Evolutionary conservation across 1,140 invertebrate species (phyloP).

Genomic region (Tenebrio molitor): DNA sequence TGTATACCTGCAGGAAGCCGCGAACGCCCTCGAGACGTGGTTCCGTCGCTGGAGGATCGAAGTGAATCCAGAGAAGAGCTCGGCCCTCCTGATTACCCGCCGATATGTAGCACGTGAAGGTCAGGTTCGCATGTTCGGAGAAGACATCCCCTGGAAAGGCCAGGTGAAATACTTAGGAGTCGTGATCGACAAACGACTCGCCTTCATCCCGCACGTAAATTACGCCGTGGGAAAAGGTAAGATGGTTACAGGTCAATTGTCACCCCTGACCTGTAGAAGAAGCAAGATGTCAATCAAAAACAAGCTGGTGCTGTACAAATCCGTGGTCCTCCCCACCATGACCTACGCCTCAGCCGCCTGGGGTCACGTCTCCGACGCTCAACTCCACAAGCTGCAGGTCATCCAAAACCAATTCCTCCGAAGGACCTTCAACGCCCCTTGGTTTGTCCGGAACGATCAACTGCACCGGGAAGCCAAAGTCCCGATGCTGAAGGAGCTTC

Average conservation of each 20-base stretch:
- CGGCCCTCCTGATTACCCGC: conserved; percentile 14
- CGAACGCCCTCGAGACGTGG: conserved; percentile 18
- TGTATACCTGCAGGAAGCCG: conserved; percentile 7
- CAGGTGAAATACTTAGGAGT: conserved; percentile 48
- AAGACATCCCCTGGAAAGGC: conserved; percentile 14
- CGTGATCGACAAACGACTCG: conserved; percentile 45
- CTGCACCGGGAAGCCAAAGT: conserved; percentile 44
- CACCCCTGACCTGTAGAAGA: conserved; percentile 42
- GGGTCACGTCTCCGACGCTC: conserved; percentile 32
- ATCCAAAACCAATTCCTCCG: conserved; percentile 58
- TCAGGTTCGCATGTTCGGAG: background rate
- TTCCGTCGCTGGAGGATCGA: conserved; percentile 22
- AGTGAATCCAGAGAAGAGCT: conserved; percentile 30
- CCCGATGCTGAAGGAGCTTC: conserved; percentile 4
- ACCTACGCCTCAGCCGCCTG: conserved; percentile 52
- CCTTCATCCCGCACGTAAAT: conserved; percentile 46
- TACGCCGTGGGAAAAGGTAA: background rate
- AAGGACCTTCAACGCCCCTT: conserved; percentile 44
- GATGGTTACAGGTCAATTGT: conserved; percentile 42
- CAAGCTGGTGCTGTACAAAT: conserved; percentile 50
- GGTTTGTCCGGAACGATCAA: conserved; percentile 35
- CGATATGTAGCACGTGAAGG: background rate
- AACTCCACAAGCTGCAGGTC: conserved; percentile 49
- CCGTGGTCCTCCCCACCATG: conserved; percentile 49
- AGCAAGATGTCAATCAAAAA: conserved; percentile 51